These are phyloP conservation scores for Drosophila melanica DNA, from an alignment of 1,140 invertebrate genomes.

Conservation along the genomic window DNA sequence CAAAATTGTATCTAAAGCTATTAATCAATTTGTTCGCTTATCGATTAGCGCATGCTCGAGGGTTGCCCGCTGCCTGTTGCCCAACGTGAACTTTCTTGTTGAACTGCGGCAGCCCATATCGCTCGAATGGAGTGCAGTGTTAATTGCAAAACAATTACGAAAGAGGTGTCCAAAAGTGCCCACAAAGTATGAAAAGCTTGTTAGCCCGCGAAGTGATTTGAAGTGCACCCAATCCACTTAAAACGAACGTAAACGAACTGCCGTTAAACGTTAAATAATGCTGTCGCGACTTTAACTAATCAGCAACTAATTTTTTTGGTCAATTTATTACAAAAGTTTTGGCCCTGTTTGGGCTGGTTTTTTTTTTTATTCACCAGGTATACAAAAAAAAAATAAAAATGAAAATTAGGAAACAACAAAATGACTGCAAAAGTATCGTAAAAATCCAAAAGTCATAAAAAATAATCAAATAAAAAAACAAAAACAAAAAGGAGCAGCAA, in stretches of 20 bases:
- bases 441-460: conserved; percentile 72
- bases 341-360: neutral
- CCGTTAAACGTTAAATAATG: conserved; percentile 41
- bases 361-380: conserved; percentile 21
- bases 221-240: conserved; percentile 9
- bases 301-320: conserved; percentile 66
- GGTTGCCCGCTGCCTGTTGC: conserved; percentile 8
- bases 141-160: conserved; percentile 70
- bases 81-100: conserved; percentile 22
- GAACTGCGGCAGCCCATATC: conserved; percentile 47
- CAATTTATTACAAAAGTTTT: conserved; percentile 58
- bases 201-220: neutral
- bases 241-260: conserved; percentile 35
- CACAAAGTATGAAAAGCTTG: conserved; percentile 27
- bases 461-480: conserved; percentile 63
- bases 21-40: conserved; percentile 66
- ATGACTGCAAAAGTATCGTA: conserved; percentile 48
- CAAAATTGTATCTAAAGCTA: conserved; percentile 34
- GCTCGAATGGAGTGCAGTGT: conserved; percentile 50
- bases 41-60: conserved; percentile 61
- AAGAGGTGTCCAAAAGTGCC: conserved; percentile 29
- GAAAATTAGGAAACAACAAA: conserved; percentile 44
- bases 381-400: conserved; percentile 34
- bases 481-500: neutral
- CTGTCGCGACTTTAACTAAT: conserved; percentile 57